Percentiles rank a stretch among this genome's conserved stretches.
Evolutionary conservation across 2,888 invertebrate genomes (phyloP).

Genomic region (Nephrocerus scutellatus): DNA sequence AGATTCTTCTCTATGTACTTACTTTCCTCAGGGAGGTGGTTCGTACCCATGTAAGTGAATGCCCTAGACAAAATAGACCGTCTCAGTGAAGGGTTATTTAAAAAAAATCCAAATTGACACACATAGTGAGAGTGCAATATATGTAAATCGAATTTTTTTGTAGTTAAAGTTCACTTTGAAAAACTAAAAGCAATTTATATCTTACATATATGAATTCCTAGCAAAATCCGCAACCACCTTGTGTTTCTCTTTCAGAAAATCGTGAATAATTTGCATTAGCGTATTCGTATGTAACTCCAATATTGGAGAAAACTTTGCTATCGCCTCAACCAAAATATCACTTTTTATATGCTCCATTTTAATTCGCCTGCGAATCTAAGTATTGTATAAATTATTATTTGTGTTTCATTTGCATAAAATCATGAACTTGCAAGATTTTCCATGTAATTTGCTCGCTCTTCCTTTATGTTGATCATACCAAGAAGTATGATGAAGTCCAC

Average conservation of each 20-base stretch:
- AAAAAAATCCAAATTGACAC: too few species aligned
- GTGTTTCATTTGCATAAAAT: neutral
- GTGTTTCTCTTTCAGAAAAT: constrained; percentile 51
- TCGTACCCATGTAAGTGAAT: too few species aligned
- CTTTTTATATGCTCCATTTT: constrained; percentile 56
- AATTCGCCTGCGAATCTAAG: constrained; percentile 51
- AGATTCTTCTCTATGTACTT: too few species aligned
- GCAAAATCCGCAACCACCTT: constrained; percentile 54
- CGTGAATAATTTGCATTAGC: constrained; percentile 53
- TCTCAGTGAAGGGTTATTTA: too few species aligned
- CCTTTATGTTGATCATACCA: constrained; percentile 57
- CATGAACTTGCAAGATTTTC: constrained; percentile 56
- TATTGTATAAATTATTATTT: neutral
- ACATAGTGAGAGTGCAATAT: too few species aligned
- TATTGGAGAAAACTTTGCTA: constrained; percentile 52
- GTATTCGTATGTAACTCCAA: constrained; percentile 53
- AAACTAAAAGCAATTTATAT: constrained; percentile 26
- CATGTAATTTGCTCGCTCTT: constrained; percentile 55
- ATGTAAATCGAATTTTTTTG: too few species aligned
- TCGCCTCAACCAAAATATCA: constrained; percentile 52
- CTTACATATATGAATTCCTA: constrained; percentile 52
- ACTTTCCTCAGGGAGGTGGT: too few species aligned
- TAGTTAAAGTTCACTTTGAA: neutral
- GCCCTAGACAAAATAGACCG: too few species aligned
- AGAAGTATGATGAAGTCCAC: constrained; percentile 62